A percentile compares a stretch with the other conserved stretches of the same genome.
These are phyloP conservation scores for Catharus ustulatus DNA, from an alignment of 2,797 vertebrate genomes.

Conservation along the genomic window DNA sequence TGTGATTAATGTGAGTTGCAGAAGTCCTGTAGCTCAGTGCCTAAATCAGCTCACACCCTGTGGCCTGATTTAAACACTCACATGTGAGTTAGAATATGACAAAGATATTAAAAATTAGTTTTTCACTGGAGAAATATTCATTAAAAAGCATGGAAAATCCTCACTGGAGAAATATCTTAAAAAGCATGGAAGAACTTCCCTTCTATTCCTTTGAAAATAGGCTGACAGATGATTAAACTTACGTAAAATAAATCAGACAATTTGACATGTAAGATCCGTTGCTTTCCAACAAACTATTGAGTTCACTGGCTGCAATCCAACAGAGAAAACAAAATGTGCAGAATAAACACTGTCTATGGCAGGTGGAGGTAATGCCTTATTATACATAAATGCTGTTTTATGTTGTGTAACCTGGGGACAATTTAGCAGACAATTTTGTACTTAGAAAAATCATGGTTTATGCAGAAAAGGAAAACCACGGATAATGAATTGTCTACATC, in stretches of 20 bases:
- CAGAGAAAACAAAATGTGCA: conserved; percentile 37
- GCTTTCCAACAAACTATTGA: conserved; percentile 9
- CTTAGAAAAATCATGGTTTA: conserved; percentile 57
- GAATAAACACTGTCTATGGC: conserved; percentile 46
- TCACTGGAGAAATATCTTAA: background rate
- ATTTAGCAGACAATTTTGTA: conserved; percentile 56
- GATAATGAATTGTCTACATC: conserved; percentile 70
- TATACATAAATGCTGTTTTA: conserved; percentile 46
- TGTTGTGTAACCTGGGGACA: conserved; percentile 60
- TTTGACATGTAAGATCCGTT: conserved; percentile 35
- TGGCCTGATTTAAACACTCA: background rate
- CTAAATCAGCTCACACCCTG: background rate
- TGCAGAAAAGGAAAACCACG: conserved; percentile 61
- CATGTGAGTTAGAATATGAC: background rate
- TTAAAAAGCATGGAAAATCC: background rate
- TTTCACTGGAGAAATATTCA: background rate
- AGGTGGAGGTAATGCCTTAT: conserved; percentile 55
- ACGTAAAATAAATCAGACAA: conserved; percentile 25
- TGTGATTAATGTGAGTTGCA: background rate
- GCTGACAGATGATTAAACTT: conserved; percentile 3
- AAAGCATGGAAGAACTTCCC: background rate
- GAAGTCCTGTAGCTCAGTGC: background rate
- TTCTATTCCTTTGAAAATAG: background rate
- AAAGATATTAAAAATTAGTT: background rate
- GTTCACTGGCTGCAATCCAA: conserved; percentile 19